These are phyloP conservation scores for Scolopax bukidnonensis DNA, from an alignment of 2,797 vertebrate genomes.

Conservation along the genomic window DNA sequence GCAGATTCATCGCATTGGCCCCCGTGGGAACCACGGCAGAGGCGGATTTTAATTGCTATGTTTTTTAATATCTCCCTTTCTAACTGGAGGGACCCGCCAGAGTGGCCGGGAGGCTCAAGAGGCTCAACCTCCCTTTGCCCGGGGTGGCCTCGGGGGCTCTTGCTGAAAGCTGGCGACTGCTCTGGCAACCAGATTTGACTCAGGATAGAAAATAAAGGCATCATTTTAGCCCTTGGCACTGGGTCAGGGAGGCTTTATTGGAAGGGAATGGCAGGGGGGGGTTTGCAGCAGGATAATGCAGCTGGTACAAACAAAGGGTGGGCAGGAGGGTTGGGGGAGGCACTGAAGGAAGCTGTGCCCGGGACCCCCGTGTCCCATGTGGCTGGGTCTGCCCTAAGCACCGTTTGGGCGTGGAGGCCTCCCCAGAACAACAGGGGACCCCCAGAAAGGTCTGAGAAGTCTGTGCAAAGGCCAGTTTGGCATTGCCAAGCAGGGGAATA, in stretches of 20 bases:
- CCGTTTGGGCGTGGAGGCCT: not conserved
- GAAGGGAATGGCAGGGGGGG: rapidly evolving
- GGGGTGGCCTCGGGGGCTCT: not conserved
- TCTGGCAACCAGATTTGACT: not conserved
- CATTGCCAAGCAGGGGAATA: not conserved
- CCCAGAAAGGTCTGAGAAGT: not conserved
- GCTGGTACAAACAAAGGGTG: not conserved
- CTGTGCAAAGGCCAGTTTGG: not conserved
- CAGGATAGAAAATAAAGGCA: not conserved
- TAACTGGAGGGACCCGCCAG: not conserved
- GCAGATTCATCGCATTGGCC: not conserved
- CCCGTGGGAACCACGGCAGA: rapidly evolving
- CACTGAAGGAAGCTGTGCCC: rapidly evolving
- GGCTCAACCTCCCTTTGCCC: not conserved
- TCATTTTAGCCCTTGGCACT: not conserved
- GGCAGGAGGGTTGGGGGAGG: not conserved
- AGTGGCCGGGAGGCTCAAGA: not conserved
- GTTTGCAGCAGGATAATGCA: not conserved
- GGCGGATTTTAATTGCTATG: not conserved
- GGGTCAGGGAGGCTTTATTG: not conserved
- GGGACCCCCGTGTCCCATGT: rapidly evolving
- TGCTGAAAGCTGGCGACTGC: not conserved
- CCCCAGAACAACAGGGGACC: not conserved
- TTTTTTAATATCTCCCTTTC: not conserved
- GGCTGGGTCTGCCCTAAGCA: not conserved